Evolutionary conservation across 2,888 invertebrate species (phyloP), one percentile per base, ranked within the genome.

Genomic region (Rhagium mordax): DNA sequence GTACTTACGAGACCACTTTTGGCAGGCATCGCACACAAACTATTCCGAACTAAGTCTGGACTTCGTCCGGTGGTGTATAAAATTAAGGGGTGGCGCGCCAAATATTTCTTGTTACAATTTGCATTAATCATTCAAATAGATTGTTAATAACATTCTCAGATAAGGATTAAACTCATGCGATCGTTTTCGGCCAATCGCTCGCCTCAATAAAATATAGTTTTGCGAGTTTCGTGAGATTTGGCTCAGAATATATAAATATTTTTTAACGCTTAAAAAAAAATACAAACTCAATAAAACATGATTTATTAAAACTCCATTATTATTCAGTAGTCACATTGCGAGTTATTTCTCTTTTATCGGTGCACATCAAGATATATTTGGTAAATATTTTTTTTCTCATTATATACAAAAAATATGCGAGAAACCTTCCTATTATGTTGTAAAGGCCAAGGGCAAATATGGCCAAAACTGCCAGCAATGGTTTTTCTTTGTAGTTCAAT

Each of bases 401-500:
- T 16, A 49, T 65, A 29, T 24, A 71, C 15, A 70, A 71, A 16
- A 47, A 47, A 24, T 53, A 66, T 15, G 68, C 65, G 4, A 69
- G 1, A 8, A 62, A 16, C 20, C 75, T 41, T 1, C 53, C 75
- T 7, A 71, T 41, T 10, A 75, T 20, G 16, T 33, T 59, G 41
- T 60, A 73, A 57, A 20, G 8, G 16, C 65, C 6, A 33, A 60
- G 3, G 16, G 15, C 29, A 1, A 64, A 0, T 15, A 65, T 24
- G 10, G 53, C 70, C 10, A 47, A 2, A 33, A 48, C 6, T 24
- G 71, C 61, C 49, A 67, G 6, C 7, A 27, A 20, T 8, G 74
- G 74, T 6, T 20, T 62, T 0, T 27, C 8, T 21, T 69, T 18
- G 33, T 61, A 78, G 48, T 78, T 69, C n/a, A 78, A 27, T 41